Conservation (phyloP, 2,113 vertebrate species). For the Austrofundulus limnaeus region DNA sequence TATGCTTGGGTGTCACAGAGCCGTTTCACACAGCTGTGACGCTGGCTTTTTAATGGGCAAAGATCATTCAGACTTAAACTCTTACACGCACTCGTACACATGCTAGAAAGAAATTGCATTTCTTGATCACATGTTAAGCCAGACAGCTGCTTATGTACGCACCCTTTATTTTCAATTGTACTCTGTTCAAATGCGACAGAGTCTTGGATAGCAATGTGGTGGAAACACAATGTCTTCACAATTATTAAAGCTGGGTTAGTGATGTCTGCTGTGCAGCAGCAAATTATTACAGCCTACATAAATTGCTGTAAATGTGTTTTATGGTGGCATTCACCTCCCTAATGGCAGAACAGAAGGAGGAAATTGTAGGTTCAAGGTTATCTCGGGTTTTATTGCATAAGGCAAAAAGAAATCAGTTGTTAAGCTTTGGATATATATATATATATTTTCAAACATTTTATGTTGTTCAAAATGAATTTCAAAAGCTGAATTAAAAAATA, state of each 20-base stretch:
- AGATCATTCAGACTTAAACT: constrained; percentile 5
- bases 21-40: constrained; percentile 34
- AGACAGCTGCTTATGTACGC: neutral
- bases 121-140: neutral
- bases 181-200: constrained; percentile 7
- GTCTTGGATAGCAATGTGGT: neutral
- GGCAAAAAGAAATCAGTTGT: constrained; percentile 3
- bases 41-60: constrained; percentile 1
- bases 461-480: constrained; percentile 1
- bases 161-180: neutral
- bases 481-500: constrained; percentile 2
- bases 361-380: constrained; percentile 28
- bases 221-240: constrained; percentile 3
- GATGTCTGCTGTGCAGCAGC: neutral
- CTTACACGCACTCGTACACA: neutral
- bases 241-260: constrained; percentile 22
- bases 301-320: constrained; percentile 28
- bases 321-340: constrained; percentile 7
- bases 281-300: constrained; percentile 4
- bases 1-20: constrained; percentile 35
- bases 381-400: constrained; percentile 14
- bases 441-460: neutral
- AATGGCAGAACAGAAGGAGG: constrained; percentile 10
- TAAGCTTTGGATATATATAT: neutral
- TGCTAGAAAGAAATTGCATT: neutral